Percentiles rank a stretch among this genome's conserved stretches.
Evolutionary conservation across 2,888 invertebrate genomes (phyloP).

Genomic region (Torymus texanus): DNA sequence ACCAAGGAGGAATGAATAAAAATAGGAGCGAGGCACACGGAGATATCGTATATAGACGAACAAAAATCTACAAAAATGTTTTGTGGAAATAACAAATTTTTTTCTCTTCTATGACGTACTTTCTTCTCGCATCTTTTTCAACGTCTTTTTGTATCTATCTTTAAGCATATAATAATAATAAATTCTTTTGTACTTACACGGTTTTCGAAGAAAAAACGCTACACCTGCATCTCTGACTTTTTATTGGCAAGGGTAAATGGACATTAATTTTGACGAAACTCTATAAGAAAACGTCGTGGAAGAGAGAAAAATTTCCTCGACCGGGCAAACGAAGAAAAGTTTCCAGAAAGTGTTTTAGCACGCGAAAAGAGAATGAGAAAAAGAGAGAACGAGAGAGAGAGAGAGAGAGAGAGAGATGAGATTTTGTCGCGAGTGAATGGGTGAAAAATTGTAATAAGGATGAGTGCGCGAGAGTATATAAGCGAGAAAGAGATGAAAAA

Average conservation of each 20-base stretch:
- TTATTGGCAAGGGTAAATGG: too few species aligned
- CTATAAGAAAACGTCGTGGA: conserved; percentile 39
- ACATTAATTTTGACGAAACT: too few species aligned
- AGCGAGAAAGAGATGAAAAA: conserved; percentile 16
- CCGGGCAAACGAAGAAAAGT: conserved; percentile 21
- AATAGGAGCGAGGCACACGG: conserved; percentile 9
- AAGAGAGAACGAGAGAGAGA: too few species aligned
- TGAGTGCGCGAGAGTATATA: conserved; percentile 32
- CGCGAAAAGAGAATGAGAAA: conserved; percentile 3
- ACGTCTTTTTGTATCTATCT: too few species aligned
- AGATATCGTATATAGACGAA: conserved; percentile 5
- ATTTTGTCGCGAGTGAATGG: conserved; percentile 33
- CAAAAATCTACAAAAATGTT: conserved; percentile 32
- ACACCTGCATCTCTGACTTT: too few species aligned
- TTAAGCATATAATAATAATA: not conserved
- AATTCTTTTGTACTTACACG: too few species aligned
- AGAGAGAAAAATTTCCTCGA: conserved; percentile 22
- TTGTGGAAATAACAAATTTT: conserved; percentile 12
- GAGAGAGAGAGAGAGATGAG: not conserved
- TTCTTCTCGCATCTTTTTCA: not conserved
- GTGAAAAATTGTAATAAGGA: conserved; percentile 2
- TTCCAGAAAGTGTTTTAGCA: conserved; percentile 42
- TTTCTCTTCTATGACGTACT: conserved; percentile 14
- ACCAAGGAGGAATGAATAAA: not conserved
- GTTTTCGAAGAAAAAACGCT: too few species aligned